Percentiles rank a stretch among this genome's conserved stretches.
These are phyloP conservation scores for Drosophila emarginata DNA, from an alignment of 2,888 invertebrate genomes.

Conservation along the genomic window DNA sequence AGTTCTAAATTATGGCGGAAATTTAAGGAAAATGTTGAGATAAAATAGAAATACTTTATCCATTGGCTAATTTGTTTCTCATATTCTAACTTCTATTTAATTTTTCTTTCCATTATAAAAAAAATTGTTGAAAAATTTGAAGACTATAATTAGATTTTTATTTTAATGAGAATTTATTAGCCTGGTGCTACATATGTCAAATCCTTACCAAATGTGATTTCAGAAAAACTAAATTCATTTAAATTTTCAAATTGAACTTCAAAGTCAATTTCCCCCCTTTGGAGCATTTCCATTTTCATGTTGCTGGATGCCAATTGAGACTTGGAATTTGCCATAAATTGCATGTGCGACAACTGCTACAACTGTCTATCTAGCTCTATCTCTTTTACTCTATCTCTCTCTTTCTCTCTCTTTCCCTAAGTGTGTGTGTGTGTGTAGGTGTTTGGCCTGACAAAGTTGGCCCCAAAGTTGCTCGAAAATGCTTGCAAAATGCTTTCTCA, in stretches of 20 bases:
- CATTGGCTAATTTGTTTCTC: no score
- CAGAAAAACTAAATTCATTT: not conserved
- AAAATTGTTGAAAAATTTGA: no score
- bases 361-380: conserved; percentile 41
- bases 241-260: not conserved
- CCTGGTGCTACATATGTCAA: no score
- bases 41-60: no score
- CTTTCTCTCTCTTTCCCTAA: conserved; percentile 14
- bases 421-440: conserved; percentile 44
- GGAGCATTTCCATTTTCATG: conserved; percentile 20
- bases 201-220: no score
- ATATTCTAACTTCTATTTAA: no score
- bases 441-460: conserved; percentile 41
- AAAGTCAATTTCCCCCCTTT: conserved; percentile 12
- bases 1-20: no score
- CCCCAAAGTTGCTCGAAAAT: conserved; percentile 30
- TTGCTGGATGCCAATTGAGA: conserved; percentile 65
- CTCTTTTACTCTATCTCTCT: conserved; percentile 13
- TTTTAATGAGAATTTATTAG: not conserved
- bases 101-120: no score
- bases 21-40: no score
- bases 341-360: conserved; percentile 71
- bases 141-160: not conserved
- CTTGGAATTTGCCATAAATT: conserved; percentile 75
- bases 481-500: conserved; percentile 40